A percentile compares a stretch with the other conserved stretches of the same genome.
These are phyloP conservation scores for Loripinus fragilis DNA, from an alignment of 2,888 invertebrate species.

Conservation along the genomic window DNA sequence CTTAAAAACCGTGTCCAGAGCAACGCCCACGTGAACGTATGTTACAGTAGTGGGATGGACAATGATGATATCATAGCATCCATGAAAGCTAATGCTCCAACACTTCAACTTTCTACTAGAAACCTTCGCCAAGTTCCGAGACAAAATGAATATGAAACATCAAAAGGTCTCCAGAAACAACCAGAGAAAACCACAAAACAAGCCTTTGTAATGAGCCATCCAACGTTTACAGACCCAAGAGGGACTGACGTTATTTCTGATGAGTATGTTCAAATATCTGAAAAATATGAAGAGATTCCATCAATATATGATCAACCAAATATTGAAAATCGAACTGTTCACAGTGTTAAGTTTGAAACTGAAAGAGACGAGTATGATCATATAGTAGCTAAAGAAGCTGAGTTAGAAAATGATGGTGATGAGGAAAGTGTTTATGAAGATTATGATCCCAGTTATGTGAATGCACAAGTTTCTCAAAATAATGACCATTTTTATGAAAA, in stretches of 20 bases:
- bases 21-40: slow-evolving; percentile 43
- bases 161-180: neutral
- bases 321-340: neutral
- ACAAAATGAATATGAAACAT: slow-evolving; percentile 1
- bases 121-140: slow-evolving; percentile 4
- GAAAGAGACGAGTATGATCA: slow-evolving; percentile 1
- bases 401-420: neutral
- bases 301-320: slow-evolving; percentile 1
- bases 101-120: neutral
- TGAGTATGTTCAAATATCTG: slow-evolving; percentile 44
- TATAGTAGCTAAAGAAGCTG: neutral
- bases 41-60: slow-evolving; percentile 36
- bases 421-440: neutral
- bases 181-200: neutral
- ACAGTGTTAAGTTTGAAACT: neutral
- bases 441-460: neutral
- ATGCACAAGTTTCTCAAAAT: neutral
- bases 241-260: slow-evolving; percentile 3
- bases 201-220: slow-evolving; percentile 29
- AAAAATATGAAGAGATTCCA: neutral
- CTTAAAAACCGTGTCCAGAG: slow-evolving; percentile 23
- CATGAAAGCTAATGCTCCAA: neutral
- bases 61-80: slow-evolving; percentile 32
- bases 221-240: slow-evolving; percentile 43
- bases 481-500: slow-evolving; percentile 8